Base-by-base conservation (phyloP, 2,113 vertebrate genomes). In the Prietella phreatophila region DNA sequence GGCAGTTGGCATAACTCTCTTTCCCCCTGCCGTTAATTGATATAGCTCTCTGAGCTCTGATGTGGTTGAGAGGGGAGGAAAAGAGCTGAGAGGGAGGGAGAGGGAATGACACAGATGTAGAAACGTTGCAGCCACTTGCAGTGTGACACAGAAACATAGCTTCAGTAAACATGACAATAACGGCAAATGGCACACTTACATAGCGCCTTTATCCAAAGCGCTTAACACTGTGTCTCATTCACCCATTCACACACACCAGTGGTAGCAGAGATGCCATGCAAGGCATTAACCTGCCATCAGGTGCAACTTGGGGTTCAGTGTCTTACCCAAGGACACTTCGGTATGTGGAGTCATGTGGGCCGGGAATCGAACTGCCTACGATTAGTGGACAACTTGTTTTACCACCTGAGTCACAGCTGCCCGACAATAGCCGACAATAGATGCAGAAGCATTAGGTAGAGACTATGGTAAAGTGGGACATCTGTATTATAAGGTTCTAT, bases 11-110 rank as follows among this genome's bases (percentile, higher is more conserved):
- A 85, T 90, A 90, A 93, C 93, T 92, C 91, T 93, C 92, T 88
- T 93, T 92, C 92, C 93, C 93, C 91, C 89, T 89, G 91, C 93
- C 89, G 91, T 93, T 95, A 94, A 94, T 94, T 93, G 93, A 94
- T 94, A 94, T 92, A 92, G 92, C 93, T 93, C 93, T 91, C 89
- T 92, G 90, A 86, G 94, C 91, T 94, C 92, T 92, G 90, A 88
- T 91, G 91, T 88, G 91, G 91, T 87, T 78, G 50, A 82, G 83
- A 87, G 89, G 47, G 55, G 61, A 79, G 69, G 56, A 84, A 87
- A 82, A 60, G 15, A 53, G 88, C 85, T 82, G 50, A 47, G 47
- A 73, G 84, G 60, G 65, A 69, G 75, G 53, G 88, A 75, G 67
- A 36, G 5, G 30, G 65, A 73, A 33, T 58, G 30, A 65, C 20